Percentiles rank a stretch among this genome's conserved stretches.
phyloP scores from a whole-genome alignment of 2,888 invertebrate genomes.

The Erebia ligea region DNA sequence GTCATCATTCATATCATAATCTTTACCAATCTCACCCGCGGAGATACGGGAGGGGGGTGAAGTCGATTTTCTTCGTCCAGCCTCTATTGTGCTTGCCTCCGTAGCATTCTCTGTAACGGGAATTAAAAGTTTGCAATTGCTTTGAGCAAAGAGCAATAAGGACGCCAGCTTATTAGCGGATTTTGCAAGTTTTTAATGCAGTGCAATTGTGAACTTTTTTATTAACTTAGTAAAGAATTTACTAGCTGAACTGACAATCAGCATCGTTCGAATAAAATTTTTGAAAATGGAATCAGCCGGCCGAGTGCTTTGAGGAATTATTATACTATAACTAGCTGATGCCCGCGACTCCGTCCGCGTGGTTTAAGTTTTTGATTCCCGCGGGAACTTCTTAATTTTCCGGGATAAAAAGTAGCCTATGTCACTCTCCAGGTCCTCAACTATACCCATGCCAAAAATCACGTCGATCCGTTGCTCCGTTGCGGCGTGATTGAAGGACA shows the following conservation, averaged over 20 bases:
- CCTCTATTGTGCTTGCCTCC: slow-evolving; percentile 38
- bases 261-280: too few relatives aligned
- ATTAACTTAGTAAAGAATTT: not conserved
- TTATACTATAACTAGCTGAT: too few relatives aligned
- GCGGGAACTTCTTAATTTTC: too few relatives aligned
- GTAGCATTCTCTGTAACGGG: slow-evolving; percentile 35
- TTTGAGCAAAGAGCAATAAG: not conserved
- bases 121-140: slow-evolving; percentile 20
- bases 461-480: too few relatives aligned
- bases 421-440: too few relatives aligned
- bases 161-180: slow-evolving; percentile 9
- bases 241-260: not conserved
- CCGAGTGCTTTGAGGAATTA: too few relatives aligned
- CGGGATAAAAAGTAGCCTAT: too few relatives aligned
- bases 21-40: slow-evolving; percentile 78
- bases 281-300: too few relatives aligned
- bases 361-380: too few relatives aligned
- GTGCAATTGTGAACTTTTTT: not conserved
- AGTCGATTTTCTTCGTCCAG: slow-evolving; percentile 37
- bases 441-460: too few relatives aligned
- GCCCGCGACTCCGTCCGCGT: too few relatives aligned
- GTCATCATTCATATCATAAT: slow-evolving; percentile 36
- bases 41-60: slow-evolving; percentile 64
- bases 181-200: slow-evolving; percentile 1
- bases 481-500: too few relatives aligned